Evolutionary conservation across 2,113 vertebrate species (phyloP).

Genomic region (Helogale parvula): DNA sequence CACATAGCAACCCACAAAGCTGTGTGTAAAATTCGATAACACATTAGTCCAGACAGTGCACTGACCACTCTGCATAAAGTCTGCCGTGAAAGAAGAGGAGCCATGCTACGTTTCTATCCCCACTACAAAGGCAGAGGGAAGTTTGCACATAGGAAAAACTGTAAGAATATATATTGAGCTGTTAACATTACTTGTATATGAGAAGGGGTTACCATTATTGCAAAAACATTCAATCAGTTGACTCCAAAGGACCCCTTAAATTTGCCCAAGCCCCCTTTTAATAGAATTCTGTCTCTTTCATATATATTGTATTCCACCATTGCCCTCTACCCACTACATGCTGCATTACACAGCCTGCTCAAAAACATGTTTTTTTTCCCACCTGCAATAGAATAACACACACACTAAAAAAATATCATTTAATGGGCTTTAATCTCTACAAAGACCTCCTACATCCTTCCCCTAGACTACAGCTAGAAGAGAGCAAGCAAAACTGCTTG

Average conservation of each 20-base stretch:
- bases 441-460: not conserved
- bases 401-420: not conserved
- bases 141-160: not conserved
- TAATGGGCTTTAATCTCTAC: not conserved
- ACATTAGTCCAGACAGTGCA: not conserved
- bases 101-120: not conserved
- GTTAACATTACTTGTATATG: not conserved
- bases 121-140: not conserved
- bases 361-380: not conserved
- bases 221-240: not conserved
- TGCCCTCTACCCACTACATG: slow-evolving; percentile 53
- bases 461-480: not conserved
- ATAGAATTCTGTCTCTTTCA: not conserved
- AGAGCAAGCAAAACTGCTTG: not conserved
- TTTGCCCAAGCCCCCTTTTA: not conserved
- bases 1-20: not conserved
- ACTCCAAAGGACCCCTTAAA: not conserved
- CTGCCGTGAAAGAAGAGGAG: not conserved
- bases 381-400: not conserved
- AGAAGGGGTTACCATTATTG: not conserved
- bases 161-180: not conserved
- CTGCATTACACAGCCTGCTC: slow-evolving; percentile 27
- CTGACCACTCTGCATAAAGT: not conserved
- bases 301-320: not conserved
- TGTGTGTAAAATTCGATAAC: not conserved